Percentiles rank a stretch among this genome's conserved stretches.
Evolutionary conservation across 2,797 vertebrate species (phyloP).

Genomic region (Poeciliopsis infans): DNA sequence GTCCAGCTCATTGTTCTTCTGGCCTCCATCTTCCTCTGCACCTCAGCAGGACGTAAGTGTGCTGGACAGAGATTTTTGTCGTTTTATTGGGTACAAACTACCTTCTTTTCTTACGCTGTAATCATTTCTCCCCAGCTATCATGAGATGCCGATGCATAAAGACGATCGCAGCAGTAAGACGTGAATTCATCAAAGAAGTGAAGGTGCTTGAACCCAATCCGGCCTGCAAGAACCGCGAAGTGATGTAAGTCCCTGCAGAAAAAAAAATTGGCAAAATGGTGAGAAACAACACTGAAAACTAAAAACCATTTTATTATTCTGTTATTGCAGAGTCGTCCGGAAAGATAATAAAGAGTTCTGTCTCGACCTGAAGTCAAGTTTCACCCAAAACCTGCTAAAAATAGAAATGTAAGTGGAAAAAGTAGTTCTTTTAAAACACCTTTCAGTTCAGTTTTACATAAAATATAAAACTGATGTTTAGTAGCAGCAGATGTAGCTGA

Average conservation of each 20-base stretch:
- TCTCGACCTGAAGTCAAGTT: neutral
- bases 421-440: neutral
- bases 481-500: neutral
- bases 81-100: neutral
- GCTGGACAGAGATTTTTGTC: neutral
- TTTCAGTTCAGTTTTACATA: neutral
- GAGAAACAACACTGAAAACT: neutral
- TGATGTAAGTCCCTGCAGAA: conserved; percentile 1
- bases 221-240: neutral
- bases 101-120: neutral
- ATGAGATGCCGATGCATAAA: fast-evolving
- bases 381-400: fast-evolving
- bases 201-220: neutral
- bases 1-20: conserved; percentile 32
- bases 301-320: neutral
- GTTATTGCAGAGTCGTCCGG: neutral
- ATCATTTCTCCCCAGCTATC: neutral
- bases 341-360: neutral
- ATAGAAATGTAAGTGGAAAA: neutral
- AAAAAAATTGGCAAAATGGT: neutral
- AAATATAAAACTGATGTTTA: neutral
- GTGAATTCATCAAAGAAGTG: neutral
- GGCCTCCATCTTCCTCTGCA: conserved; percentile 4
- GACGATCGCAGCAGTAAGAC: neutral
- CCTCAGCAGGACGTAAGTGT: neutral